Percentiles rank a stretch among this genome's conserved stretches.
These are phyloP conservation scores for Dendrolimus houi DNA, from an alignment of 2,888 invertebrate species.

Conservation along the genomic window DNA sequence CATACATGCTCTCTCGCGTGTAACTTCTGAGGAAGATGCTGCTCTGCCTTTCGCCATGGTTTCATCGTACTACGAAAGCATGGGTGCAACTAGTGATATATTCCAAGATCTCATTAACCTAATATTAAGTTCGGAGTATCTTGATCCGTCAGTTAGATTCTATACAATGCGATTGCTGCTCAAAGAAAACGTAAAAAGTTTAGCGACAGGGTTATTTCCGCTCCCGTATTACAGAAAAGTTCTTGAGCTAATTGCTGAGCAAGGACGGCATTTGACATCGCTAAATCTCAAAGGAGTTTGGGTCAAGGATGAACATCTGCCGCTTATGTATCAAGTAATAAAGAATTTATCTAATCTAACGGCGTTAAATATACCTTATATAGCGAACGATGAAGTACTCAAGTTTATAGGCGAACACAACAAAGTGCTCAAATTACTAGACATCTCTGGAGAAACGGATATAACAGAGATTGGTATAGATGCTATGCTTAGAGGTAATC, in stretches of 20 bases:
- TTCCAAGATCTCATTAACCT: conserved; percentile 81
- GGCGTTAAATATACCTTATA: conserved; percentile 80
- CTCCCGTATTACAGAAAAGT: conserved; percentile 83
- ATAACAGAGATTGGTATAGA: conserved; percentile 80
- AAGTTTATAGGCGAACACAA: conserved; percentile 76
- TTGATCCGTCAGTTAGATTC: conserved; percentile 81
- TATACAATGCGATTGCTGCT: conserved; percentile 80
- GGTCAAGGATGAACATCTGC: conserved; percentile 82
- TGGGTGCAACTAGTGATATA: conserved; percentile 80
- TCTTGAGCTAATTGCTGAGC: conserved; percentile 78
- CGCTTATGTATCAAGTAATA: conserved; percentile 77
- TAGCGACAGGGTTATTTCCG: conserved; percentile 83
- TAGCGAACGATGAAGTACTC: conserved; percentile 81
- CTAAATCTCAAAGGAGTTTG: conserved; percentile 84
- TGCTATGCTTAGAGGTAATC: conserved; percentile 68
- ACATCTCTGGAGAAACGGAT: conserved; percentile 83
- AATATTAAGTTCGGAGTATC: conserved; percentile 79
- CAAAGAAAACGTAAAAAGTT: conserved; percentile 79
- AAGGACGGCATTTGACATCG: conserved; percentile 78
- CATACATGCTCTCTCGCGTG: conserved; percentile 78
- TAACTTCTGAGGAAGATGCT: conserved; percentile 76
- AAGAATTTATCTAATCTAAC: conserved; percentile 76
- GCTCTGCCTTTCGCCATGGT: conserved; percentile 76
- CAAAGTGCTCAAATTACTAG: conserved; percentile 75
- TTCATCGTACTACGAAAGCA: conserved; percentile 75